phyloP scores from a whole-genome alignment of 2,113 vertebrate genomes.

The Odontophorus gujanensis region DNA sequence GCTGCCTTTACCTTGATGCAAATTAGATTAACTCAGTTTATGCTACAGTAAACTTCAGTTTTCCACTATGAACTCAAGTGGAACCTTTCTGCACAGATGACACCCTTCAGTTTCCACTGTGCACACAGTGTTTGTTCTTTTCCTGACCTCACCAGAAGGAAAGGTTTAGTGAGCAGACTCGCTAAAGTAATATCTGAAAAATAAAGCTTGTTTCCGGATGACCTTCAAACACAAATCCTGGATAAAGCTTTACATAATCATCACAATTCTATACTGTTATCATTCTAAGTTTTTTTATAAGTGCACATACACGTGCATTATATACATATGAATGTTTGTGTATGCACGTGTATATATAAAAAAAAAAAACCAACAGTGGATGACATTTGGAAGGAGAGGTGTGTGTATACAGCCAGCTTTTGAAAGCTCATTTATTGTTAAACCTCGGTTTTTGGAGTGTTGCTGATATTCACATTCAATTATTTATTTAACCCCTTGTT shows the following conservation, averaged over 20 bases:
- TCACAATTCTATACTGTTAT: background rate
- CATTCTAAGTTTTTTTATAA: background rate
- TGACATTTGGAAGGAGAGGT: background rate
- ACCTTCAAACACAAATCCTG: background rate
- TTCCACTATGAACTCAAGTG: background rate
- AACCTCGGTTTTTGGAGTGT: background rate
- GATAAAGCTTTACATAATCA: background rate
- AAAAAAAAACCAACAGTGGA: background rate
- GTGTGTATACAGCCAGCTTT: background rate
- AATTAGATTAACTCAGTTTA: background rate
- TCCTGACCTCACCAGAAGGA: background rate
- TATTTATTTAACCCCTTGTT: background rate
- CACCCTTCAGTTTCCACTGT: background rate
- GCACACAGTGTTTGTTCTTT: background rate
- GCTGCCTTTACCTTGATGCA: background rate
- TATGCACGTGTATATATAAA: background rate
- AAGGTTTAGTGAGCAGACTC: background rate
- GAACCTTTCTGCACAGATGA: background rate
- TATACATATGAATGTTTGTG: background rate
- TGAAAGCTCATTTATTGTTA: background rate
- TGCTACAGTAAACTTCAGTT: background rate
- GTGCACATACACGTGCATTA: background rate
- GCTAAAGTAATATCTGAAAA: background rate
- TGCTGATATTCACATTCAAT: background rate
- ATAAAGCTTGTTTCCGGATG: background rate